Evolutionary conservation across 2,113 vertebrate genomes (phyloP).

Genomic region (Coregonus clupeaformis): DNA sequence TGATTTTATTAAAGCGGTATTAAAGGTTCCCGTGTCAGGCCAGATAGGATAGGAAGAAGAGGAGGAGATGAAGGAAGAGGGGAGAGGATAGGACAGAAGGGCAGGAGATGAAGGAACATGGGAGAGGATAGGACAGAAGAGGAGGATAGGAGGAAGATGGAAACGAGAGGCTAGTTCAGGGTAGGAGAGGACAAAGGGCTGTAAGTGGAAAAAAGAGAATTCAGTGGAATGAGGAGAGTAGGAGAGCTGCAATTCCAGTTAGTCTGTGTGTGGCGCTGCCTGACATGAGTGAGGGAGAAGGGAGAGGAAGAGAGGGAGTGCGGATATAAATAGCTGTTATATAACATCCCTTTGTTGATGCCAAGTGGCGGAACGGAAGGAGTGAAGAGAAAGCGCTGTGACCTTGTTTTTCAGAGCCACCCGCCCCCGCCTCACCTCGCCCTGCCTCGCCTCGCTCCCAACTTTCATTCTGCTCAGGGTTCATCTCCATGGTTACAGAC

Average conservation of each 20-base stretch:
- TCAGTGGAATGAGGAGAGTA: not conserved
- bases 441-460: constrained; percentile 52
- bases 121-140: constrained; percentile 22
- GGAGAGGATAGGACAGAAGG: constrained; percentile 43
- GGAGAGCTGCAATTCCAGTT: constrained; percentile 51
- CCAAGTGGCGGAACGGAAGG: constrained; percentile 72
- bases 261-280: constrained; percentile 64
- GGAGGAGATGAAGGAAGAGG: constrained; percentile 6
- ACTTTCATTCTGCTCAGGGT: constrained; percentile 57
- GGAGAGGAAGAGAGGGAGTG: constrained; percentile 51
- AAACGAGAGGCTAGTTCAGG: not conserved
- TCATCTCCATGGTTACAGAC: constrained; percentile 72
- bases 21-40: not conserved
- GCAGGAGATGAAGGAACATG: not conserved
- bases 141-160: constrained; percentile 39
- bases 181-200: constrained; percentile 37
- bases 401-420: constrained; percentile 73
- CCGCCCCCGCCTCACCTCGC: constrained; percentile 68
- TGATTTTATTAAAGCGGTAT: not conserved
- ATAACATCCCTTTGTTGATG: constrained; percentile 78
- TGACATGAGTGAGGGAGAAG: constrained; percentile 49
- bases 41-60: constrained; percentile 11
- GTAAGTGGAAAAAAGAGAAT: constrained; percentile 53
- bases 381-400: constrained; percentile 68
- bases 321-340: constrained; percentile 76